Evolutionary conservation across 2,113 vertebrate species (phyloP).

Genomic region (Corydoras maculifer): DNA sequence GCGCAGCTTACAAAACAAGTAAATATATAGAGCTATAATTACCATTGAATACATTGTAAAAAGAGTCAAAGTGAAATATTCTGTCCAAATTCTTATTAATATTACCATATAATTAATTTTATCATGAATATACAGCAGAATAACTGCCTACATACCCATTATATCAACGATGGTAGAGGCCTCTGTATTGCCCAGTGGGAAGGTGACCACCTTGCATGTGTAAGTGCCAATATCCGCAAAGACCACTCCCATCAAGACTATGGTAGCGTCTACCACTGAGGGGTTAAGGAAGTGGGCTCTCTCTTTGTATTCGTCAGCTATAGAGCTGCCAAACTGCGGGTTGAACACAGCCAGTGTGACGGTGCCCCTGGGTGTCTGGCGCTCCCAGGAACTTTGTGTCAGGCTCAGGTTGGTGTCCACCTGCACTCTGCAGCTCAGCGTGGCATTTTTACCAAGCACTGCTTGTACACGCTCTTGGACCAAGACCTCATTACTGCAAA

Average conservation of each 20-base stretch:
- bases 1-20: too few relatives aligned
- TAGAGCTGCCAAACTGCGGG: conserved; percentile 80
- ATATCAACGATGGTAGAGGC: conserved; percentile 79
- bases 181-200: conserved; percentile 87
- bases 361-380: conserved; percentile 70
- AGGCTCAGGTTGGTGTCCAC: conserved; percentile 78
- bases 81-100: neutral
- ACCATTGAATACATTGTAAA: too few relatives aligned
- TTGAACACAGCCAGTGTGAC: conserved; percentile 87
- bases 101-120: neutral
- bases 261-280: conserved; percentile 81
- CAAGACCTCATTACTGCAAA: conserved; percentile 76
- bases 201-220: conserved; percentile 89
- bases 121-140: neutral
- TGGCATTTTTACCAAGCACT: conserved; percentile 88
- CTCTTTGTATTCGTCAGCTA: conserved; percentile 74
- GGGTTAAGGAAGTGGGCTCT: conserved; percentile 82
- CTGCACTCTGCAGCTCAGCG: conserved; percentile 82
- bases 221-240: conserved; percentile 87
- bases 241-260: conserved; percentile 75
- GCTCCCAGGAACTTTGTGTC: conserved; percentile 93
- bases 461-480: conserved; percentile 80
- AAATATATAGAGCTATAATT: too few relatives aligned
- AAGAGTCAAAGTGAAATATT: too few relatives aligned
- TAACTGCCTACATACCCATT: conserved; percentile 72